Conservation (phyloP, 2,888 invertebrate genomes). For the Drosophila greeni region DNA sequence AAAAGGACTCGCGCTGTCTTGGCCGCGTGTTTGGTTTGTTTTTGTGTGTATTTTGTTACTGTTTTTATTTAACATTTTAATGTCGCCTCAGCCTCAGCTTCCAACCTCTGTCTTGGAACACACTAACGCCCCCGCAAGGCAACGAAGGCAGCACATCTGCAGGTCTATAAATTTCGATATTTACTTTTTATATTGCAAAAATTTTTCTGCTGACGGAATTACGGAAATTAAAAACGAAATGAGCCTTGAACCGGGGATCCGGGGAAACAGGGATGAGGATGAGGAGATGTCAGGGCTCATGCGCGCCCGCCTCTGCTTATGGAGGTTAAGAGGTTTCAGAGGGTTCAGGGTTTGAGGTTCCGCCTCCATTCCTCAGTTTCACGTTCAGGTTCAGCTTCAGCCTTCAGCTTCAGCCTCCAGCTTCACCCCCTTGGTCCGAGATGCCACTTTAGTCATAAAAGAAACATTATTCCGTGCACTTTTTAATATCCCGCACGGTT, state of each 20-base stretch:
- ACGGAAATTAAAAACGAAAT: constrained; percentile 79
- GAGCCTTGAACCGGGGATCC: constrained; percentile 67
- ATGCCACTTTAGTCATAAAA: constrained; percentile 74
- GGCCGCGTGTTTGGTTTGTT: constrained; percentile 54
- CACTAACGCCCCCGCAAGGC: constrained; percentile 17
- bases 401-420: constrained; percentile 1
- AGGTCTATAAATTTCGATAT: constrained; percentile 79
- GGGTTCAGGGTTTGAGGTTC: constrained; percentile 51
- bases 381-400: neutral
- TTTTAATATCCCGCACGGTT: constrained; percentile 78
- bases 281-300: constrained; percentile 52
- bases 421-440: constrained; percentile 40
- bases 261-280: neutral
- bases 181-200: constrained; percentile 79
- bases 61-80: constrained; percentile 77
- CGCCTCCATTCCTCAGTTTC: neutral
- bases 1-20: constrained; percentile 4
- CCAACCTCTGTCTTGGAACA: constrained; percentile 42
- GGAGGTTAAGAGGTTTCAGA: constrained; percentile 4
- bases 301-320: constrained; percentile 53
- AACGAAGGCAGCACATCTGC: constrained; percentile 57
- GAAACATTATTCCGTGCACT: constrained; percentile 73
- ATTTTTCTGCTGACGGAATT: constrained; percentile 79
- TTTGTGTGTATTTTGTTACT: constrained; percentile 59
- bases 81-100: constrained; percentile 65